Percentiles rank a stretch among this genome's conserved stretches.
These are phyloP conservation scores for Hirtodrosophila duncani DNA, from an alignment of 2,888 invertebrate species.

Conservation along the genomic window DNA sequence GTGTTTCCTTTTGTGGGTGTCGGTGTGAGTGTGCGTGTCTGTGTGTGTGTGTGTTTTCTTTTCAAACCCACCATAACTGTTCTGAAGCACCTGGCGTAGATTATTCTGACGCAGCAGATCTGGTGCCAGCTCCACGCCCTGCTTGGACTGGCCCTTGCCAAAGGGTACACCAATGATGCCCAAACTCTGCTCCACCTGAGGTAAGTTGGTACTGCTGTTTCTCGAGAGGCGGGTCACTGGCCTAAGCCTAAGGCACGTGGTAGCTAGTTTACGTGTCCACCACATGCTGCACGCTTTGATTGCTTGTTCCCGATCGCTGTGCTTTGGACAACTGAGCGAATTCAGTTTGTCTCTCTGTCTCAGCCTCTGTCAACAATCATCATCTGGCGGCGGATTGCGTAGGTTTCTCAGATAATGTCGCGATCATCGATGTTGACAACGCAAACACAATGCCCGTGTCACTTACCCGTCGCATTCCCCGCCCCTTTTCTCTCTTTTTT, in stretches of 20 bases:
- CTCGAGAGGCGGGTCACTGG: slow-evolving; percentile 5
- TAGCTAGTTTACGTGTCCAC: slow-evolving; percentile 38
- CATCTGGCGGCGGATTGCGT: not conserved
- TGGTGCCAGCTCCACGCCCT: slow-evolving; percentile 86
- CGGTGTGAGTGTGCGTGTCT: not conserved
- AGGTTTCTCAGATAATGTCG: too few species aligned
- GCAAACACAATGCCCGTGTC: not conserved
- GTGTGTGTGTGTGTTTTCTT: not conserved
- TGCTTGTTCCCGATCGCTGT: slow-evolving; percentile 7
- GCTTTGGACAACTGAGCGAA: slow-evolving; percentile 10
- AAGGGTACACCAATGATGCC: slow-evolving; percentile 90
- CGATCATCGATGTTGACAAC: not conserved
- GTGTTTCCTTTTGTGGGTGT: not conserved
- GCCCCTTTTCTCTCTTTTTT: slow-evolving; percentile 1
- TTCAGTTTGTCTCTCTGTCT: too few species aligned
- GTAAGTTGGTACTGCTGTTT: not conserved
- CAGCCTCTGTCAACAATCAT: slow-evolving; percentile 1
- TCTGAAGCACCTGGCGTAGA: slow-evolving; percentile 81
- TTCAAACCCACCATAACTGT: slow-evolving; percentile 80
- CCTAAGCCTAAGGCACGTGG: slow-evolving; percentile 15
- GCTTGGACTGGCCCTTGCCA: slow-evolving; percentile 85
- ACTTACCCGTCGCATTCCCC: too few species aligned
- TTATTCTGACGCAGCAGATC: slow-evolving; percentile 83
- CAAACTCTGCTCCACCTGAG: slow-evolving; percentile 70
- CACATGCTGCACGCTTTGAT: slow-evolving; percentile 29